Evolutionary conservation across 2,888 invertebrate species (phyloP).

Genomic region (Noctua pronuba): DNA sequence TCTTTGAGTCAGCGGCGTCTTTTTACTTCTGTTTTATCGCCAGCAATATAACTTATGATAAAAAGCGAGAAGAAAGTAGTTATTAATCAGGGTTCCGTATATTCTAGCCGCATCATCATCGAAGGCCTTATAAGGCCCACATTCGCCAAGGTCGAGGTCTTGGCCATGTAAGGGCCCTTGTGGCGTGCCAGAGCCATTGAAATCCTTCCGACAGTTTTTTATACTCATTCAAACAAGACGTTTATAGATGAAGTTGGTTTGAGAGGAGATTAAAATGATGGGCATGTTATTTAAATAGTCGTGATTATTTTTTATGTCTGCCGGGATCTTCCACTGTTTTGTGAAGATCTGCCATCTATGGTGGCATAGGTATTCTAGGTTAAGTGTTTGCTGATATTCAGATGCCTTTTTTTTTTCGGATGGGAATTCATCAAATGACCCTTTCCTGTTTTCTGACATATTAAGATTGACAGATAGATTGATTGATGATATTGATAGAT

Average conservation of each 20-base stretch:
- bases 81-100: slow-evolving; percentile 27
- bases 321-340: slow-evolving; percentile 8
- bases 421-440: no score
- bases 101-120: slow-evolving; percentile 23
- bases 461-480: no score
- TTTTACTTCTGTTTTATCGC: slow-evolving; percentile 22
- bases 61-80: slow-evolving; percentile 40
- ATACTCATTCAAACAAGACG: slow-evolving; percentile 28
- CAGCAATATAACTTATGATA: slow-evolving; percentile 3
- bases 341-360: neutral
- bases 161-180: slow-evolving; percentile 35
- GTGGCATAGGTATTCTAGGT: neutral
- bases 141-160: slow-evolving; percentile 58
- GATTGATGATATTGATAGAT: no score
- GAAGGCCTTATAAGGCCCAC: slow-evolving; percentile 37
- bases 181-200: slow-evolving; percentile 45
- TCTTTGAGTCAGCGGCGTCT: neutral
- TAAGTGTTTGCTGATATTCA: neutral
- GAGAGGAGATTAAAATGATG: slow-evolving; percentile 50
- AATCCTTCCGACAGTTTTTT: slow-evolving; percentile 49
- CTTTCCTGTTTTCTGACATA: no score
- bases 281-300: slow-evolving; percentile 54
- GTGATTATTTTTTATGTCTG: slow-evolving; percentile 46
- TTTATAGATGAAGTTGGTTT: slow-evolving; percentile 53
- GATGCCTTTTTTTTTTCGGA: no score